phyloP scores from a whole-genome alignment of 1,140 invertebrate genomes.

The Sycobia sp. region DNA sequence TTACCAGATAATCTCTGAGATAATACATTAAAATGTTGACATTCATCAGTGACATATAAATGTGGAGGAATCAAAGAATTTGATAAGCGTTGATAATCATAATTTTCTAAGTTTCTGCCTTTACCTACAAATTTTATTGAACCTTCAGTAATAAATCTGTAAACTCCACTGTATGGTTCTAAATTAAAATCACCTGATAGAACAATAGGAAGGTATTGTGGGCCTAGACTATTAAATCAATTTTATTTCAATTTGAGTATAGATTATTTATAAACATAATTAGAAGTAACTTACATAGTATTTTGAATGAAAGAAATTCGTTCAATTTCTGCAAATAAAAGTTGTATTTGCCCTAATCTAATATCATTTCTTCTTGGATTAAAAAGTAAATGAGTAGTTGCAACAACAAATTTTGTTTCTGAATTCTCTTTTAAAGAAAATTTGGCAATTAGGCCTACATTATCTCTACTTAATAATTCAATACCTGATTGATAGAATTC shows the following conservation, averaged over 20 bases:
- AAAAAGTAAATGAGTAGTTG: slow-evolving; percentile 93
- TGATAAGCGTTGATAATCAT: slow-evolving; percentile 37
- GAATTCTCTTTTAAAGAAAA: slow-evolving; percentile 64
- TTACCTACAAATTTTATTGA: slow-evolving; percentile 65
- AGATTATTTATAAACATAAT: slow-evolving; percentile 1
- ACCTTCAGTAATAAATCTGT: slow-evolving; percentile 75
- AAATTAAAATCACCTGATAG: slow-evolving; percentile 91
- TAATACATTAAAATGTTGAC: slow-evolving; percentile 67
- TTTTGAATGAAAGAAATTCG: slow-evolving; percentile 70
- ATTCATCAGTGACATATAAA: slow-evolving; percentile 69
- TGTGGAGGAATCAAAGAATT: slow-evolving; percentile 62
- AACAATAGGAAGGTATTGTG: slow-evolving; percentile 75
- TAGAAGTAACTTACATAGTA: slow-evolving; percentile 42
- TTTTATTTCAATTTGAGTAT: slow-evolving; percentile 16
- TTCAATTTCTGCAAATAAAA: slow-evolving; percentile 83
- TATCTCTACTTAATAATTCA: slow-evolving; percentile 79
- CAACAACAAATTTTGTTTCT: slow-evolving; percentile 71
- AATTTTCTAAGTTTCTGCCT: slow-evolving; percentile 46
- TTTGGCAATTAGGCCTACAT: slow-evolving; percentile 83
- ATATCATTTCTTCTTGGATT: slow-evolving; percentile 89
- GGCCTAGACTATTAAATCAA: slow-evolving; percentile 42
- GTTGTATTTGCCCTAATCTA: slow-evolving; percentile 81
- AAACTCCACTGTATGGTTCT: slow-evolving; percentile 72
- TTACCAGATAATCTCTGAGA: slow-evolving; percentile 50
- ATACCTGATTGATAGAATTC: slow-evolving; percentile 63